Conservation (phyloP, 2,888 invertebrate genomes). For the Scelioninae gen. 1 region DNA sequence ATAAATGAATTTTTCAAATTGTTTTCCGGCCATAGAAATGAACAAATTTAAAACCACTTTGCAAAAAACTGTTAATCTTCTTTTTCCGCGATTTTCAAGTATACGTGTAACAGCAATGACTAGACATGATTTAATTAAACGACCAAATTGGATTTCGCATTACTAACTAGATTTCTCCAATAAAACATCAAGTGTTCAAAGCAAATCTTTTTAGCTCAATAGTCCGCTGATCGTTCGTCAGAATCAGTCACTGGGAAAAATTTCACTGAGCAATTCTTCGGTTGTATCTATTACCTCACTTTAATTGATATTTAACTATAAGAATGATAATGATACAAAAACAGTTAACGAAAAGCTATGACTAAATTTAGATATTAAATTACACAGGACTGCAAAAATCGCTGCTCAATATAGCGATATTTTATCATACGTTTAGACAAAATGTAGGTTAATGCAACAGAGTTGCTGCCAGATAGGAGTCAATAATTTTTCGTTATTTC, state of each 20-base stretch:
- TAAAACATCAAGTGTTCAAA: conserved; percentile 30
- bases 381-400: too few species aligned
- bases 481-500: neutral
- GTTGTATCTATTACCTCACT: neutral
- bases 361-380: too few species aligned
- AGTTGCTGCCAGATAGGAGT: neutral
- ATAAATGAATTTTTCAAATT: too few species aligned
- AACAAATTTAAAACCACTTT: too few species aligned
- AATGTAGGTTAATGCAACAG: conserved; percentile 16
- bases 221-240: conserved; percentile 8
- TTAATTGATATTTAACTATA: neutral
- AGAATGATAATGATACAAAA: neutral
- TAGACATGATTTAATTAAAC: conserved; percentile 26
- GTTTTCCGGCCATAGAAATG: too few species aligned
- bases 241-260: neutral
- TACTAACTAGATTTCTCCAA: conserved; percentile 38
- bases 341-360: neutral
- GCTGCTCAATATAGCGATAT: neutral
- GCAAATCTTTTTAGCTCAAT: conserved; percentile 26
- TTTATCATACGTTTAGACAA: conserved; percentile 5
- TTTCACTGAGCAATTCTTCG: neutral
- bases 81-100: neutral
- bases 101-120: conserved; percentile 13
- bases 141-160: conserved; percentile 38
- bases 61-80: too few species aligned